These are phyloP conservation scores for Tylochromis polylepis DNA, from an alignment of 2,113 vertebrate species.

Conservation along the genomic window DNA sequence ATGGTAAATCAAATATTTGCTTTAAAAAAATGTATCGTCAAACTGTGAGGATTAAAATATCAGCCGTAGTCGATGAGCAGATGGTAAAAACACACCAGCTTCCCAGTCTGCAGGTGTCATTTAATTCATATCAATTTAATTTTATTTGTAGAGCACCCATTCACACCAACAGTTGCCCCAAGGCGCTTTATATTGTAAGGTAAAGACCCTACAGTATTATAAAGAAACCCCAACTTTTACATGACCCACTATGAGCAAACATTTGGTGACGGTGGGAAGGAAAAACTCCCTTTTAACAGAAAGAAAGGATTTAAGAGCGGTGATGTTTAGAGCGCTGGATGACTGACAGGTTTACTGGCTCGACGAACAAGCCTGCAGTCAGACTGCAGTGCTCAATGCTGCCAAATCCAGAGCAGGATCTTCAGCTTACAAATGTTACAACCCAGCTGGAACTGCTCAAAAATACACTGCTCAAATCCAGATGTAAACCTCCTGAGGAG, in stretches of 20 bases:
- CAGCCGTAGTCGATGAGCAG: neutral
- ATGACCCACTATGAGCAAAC: neutral
- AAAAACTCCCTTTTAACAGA: neutral
- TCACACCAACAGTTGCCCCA: neutral
- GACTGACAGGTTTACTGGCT: too few relatives aligned
- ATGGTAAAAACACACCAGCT: neutral
- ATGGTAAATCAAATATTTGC: neutral
- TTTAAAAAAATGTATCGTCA: neutral
- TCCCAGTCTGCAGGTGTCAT: neutral
- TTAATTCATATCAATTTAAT: neutral
- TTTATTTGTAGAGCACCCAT: rapidly evolving
- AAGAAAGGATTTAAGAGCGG: neutral
- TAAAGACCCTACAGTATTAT: neutral
- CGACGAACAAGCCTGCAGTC: neutral
- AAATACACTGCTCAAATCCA: rapidly evolving
- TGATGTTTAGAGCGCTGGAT: neutral
- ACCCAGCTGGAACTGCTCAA: neutral
- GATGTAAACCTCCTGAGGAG: neutral
- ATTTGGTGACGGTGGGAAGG: neutral
- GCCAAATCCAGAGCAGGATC: neutral
- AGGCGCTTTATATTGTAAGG: neutral
- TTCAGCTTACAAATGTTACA: neutral
- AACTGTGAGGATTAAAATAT: neutral
- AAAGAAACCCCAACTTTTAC: neutral
- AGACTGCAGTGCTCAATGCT: neutral